Conservation (phyloP, 1,140 invertebrate genomes). For the Drosophila elegans region DNA sequence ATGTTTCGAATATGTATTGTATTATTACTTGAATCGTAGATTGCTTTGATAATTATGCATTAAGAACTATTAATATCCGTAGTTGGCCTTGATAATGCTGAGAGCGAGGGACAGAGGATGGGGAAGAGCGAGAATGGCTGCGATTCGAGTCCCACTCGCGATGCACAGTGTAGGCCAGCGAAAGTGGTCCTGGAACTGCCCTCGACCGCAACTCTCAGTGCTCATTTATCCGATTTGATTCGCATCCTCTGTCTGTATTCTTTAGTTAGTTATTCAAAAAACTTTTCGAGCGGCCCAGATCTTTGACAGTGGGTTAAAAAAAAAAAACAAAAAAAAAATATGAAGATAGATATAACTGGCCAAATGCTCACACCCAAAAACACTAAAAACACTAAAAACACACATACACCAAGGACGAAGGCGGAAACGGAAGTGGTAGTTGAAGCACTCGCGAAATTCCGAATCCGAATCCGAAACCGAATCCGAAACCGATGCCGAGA, state of each 20-base stretch:
- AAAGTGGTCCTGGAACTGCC: slow-evolving; percentile 23
- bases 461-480: slow-evolving; percentile 6
- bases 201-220: slow-evolving; percentile 25
- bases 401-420: slow-evolving; percentile 11
- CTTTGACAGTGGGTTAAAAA: background rate
- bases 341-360: slow-evolving; percentile 39
- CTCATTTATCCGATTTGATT: slow-evolving; percentile 37
- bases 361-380: slow-evolving; percentile 9
- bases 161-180: slow-evolving; percentile 14
- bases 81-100: slow-evolving; percentile 26
- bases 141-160: slow-evolving; percentile 10
- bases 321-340: slow-evolving; percentile 33
- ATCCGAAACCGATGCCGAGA: background rate
- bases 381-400: slow-evolving; percentile 6
- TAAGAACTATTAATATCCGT: slow-evolving; percentile 43
- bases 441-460: slow-evolving; percentile 37
- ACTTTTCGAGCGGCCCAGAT: background rate
- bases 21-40: slow-evolving; percentile 30
- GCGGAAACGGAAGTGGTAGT: slow-evolving; percentile 24
- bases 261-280: slow-evolving; percentile 44
- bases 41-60: slow-evolving; percentile 49
- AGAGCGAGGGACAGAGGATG: slow-evolving; percentile 26
- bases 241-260: slow-evolving; percentile 12
- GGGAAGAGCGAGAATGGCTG: slow-evolving; percentile 18
- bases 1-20: slow-evolving; percentile 29